Base-by-base conservation (phyloP, 2,113 vertebrate genomes). In the Lota lota region DNA sequence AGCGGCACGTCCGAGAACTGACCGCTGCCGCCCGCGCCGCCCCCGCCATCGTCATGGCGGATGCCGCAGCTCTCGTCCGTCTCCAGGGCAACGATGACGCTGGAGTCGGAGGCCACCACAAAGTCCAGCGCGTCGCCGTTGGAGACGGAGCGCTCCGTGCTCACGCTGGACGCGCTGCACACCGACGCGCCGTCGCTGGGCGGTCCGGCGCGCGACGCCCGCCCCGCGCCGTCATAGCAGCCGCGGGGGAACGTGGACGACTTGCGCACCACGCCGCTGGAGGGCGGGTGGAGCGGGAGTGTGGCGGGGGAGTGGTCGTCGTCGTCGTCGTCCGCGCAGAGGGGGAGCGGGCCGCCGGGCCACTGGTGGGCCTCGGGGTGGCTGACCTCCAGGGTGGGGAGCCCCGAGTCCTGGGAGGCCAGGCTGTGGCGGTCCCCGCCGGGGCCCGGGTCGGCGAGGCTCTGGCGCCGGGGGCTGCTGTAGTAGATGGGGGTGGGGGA, bases 41-140 rank as follows among this genome's bases (percentile, higher is more conserved):
- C 40, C 8, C 40, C 10, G 8, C 11, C 40, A 2, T 47, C 40
- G 40, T 14, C 40, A 11, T 47, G 40, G 40, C 40, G 40, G 10
- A 47, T 14, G 12, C 40, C 40, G 40, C 40, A 47, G 18, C 84
- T 76, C 69, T 93, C 90, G 0, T 93, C 94, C 0, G 89, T 94
- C 88, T 95, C 95, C 2, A 98, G 89, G 68, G 90, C 93, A 74
- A 98, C 97, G 2, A 98, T 95, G 21, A 95, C 95, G 22, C 97
- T 98, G 18, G 96, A 98, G 82, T 92, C 93, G 1, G 94, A 96
- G 0, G 94, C 94, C 83, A 97, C 95, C 64, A 95, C 88, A 12
- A 95, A 94, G 81, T 95, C 94, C 84, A 94, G 65, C 70, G 94
- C 91, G 90, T 98, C 95, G 74, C 98, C 97, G 0, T 95, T 95